Conservation (phyloP, 2,797 vertebrate genomes). For the Clarias platycephalus region DNA sequence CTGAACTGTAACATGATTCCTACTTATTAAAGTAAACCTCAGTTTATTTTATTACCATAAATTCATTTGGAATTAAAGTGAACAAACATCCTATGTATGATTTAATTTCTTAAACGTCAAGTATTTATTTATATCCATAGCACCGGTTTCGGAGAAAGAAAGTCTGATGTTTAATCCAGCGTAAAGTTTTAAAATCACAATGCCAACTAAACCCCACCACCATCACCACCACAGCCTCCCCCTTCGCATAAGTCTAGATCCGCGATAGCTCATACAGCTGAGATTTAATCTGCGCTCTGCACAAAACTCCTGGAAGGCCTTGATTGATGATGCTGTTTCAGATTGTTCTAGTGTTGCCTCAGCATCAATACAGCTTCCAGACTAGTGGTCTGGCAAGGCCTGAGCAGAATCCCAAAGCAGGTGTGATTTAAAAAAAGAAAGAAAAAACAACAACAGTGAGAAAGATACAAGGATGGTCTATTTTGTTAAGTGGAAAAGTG, state of each 20-base stretch:
- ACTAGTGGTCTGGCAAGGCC: slow-evolving; percentile 13
- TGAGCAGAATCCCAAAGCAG: slow-evolving; percentile 49
- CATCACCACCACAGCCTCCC: neutral
- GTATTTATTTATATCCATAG: neutral
- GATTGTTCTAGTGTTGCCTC: slow-evolving; percentile 48
- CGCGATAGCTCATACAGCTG: slow-evolving; percentile 40
- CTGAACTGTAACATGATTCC: neutral
- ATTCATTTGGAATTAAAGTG: neutral
- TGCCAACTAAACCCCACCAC: neutral
- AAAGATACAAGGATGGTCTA: neutral
- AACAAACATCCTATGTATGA: neutral
- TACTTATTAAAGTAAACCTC: neutral
- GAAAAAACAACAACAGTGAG: neutral
- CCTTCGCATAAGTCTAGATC: slow-evolving; percentile 27
- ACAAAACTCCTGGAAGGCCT: slow-evolving; percentile 35
- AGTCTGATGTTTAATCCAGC: neutral
- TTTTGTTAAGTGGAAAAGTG: slow-evolving; percentile 5
- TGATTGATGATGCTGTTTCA: slow-evolving; percentile 46
- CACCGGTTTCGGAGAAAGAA: neutral
- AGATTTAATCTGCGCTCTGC: slow-evolving; percentile 52
- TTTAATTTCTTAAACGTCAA: neutral
- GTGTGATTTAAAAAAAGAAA: slow-evolving; percentile 22
- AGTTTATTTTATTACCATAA: neutral
- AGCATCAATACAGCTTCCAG: slow-evolving; percentile 43
- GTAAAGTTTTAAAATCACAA: neutral